Evolutionary conservation across 1,140 invertebrate species (phyloP), one percentile per base, ranked within the genome.

Genomic region (Philaenus spumarius): DNA sequence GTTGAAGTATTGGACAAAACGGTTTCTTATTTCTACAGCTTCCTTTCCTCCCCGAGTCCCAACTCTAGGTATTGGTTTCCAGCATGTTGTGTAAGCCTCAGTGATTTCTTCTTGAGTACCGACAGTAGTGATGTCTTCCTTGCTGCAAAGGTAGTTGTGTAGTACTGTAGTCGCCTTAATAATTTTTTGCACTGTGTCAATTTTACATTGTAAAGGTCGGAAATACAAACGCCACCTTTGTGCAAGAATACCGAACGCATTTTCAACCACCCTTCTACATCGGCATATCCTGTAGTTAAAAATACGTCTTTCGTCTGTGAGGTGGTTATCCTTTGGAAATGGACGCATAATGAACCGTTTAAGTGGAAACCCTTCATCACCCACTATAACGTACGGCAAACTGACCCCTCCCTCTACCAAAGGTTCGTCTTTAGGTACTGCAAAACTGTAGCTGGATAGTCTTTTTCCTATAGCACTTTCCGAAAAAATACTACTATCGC

Each of bases 341-440:
- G 69, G 71, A 51, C 64, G 59, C 68, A 71, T 65, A 54, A 69
- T 60, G 37, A 60, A 64, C 46, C 64, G 40, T 52, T 66, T 66
- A 22, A 76, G 51, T 9, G 67, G 66, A 62, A 76, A 77, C 6
- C 69, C 71, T 52, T 75, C 73, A 66, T 77, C 75, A 19, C 67
- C 72, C 48, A 51, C 48, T n/a, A 54, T 22, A n/a, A 58, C 65
- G 55, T 62, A 55, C 66, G 66, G 62, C 66, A 42, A 53, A 66
- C 51, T 51, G 59, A 60, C 20, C 64, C 68, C 42, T 58, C 57
- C 48, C 37, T 58, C 61, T 15, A 64, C 58, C n/a, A 68, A 51
- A n/a, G 42, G 43, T 64, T 60, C 55, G 34, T 37, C 30, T 24
- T 26, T 26, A 24, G 64, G 65, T 24, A 66, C 48, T 64, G 67